A percentile compares a stretch with the other conserved stretches of the same genome.
Conservation (phyloP, 2,113 vertebrate species). For the Sinosuthora webbiana region DNA sequence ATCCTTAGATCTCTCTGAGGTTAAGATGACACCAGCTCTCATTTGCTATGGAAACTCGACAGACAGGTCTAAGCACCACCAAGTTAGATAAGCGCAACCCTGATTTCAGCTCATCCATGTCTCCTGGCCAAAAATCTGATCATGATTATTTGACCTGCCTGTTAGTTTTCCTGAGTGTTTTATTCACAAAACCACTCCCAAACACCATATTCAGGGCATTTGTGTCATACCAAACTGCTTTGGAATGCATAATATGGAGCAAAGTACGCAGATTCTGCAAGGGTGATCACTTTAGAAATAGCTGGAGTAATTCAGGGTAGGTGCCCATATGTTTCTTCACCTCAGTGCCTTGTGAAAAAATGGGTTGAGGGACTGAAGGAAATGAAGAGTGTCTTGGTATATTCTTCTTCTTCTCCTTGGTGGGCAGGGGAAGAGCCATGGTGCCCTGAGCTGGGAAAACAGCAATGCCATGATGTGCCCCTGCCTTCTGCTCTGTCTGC, state of each 20-base stretch:
- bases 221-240: not conserved
- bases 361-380: not conserved
- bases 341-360: not conserved
- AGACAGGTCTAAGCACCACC: not conserved
- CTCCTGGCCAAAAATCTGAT: not conserved
- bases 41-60: not conserved
- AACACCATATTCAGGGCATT: not conserved
- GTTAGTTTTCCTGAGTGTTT: not conserved
- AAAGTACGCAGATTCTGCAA: rapidly evolving
- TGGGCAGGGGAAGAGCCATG: not conserved
- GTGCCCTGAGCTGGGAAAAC: not conserved
- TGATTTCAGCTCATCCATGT: not conserved
- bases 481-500: not conserved
- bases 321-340: not conserved
- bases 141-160: not conserved
- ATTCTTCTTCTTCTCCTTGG: not conserved
- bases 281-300: not conserved
- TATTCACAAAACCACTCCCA: not conserved
- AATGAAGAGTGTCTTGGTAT: not conserved
- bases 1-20: not conserved
- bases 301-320: not conserved
- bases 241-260: not conserved
- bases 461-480: not conserved
- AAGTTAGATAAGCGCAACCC: not conserved
- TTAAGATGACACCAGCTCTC: not conserved